Conservation (phyloP, 2,888 invertebrate species). For the Eupithecia abbreviata region DNA sequence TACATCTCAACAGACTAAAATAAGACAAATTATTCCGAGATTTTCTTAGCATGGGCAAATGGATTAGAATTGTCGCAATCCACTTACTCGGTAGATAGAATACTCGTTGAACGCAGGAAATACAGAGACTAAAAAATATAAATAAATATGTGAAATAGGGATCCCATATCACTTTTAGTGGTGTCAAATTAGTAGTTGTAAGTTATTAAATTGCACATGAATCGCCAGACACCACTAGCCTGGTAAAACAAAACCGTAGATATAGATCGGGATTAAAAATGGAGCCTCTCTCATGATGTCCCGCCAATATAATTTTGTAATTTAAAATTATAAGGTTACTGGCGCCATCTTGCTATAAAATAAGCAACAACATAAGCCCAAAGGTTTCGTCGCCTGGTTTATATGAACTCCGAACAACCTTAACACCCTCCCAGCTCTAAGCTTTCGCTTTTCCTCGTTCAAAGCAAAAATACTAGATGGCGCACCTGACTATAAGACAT, state of each 20-base stretch:
- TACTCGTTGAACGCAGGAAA: too few relatives aligned
- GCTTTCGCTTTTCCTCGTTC: constrained; percentile 30
- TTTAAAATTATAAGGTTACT: background rate
- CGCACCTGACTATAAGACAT: constrained; percentile 1
- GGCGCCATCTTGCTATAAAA: background rate
- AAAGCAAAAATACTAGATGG: constrained; percentile 26
- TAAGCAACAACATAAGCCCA: background rate
- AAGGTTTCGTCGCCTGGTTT: background rate
- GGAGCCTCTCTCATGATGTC: background rate
- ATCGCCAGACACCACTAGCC: background rate
- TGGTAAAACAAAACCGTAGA: background rate
- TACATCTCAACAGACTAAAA: too few relatives aligned
- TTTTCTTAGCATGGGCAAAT: too few relatives aligned
- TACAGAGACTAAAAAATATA: too few relatives aligned
- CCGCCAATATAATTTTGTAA: background rate
- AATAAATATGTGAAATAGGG: too few relatives aligned
- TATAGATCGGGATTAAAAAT: background rate
- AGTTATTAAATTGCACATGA: too few relatives aligned
- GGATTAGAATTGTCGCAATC: too few relatives aligned
- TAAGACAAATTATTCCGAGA: too few relatives aligned
- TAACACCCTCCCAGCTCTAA: background rate
- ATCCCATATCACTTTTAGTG: too few relatives aligned
- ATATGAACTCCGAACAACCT: background rate
- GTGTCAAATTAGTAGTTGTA: too few relatives aligned
- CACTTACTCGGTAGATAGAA: too few relatives aligned